Evolutionary conservation across 2,888 invertebrate species (phyloP), one percentile per base, ranked within the genome.

Genomic region (Melanotus villosus): DNA sequence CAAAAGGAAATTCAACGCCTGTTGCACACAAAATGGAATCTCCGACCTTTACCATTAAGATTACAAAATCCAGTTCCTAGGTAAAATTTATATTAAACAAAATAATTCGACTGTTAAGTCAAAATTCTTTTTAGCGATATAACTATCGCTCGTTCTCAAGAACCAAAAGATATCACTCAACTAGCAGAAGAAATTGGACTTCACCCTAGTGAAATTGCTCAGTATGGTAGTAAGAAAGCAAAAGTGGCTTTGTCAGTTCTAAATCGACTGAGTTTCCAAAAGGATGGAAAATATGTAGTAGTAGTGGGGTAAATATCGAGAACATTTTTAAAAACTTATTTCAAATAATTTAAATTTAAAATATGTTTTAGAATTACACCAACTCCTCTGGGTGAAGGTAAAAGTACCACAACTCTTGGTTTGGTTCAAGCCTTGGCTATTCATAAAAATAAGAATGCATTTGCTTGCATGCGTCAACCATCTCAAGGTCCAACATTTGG

Each of bases 401-500:
- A 99, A 87, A 98, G 97, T 79, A 99, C 99, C 0, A 98, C 97
- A 0, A 89, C 96, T 0, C 88, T 99, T 70, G 99, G 99, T 1
- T 85, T 99, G 73, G 93, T 93, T 2, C 99, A 99, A 85, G 98
- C 99, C 0, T 85, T 99, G 60, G 90, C 93, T 0, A 95, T 94
- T 0, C 95, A 96, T 80, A 90, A 91, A 75, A 88, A 90, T 2
- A 91, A 89, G 75, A 98, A 99, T 85, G 91, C 96, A 0, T 92
- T 99, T 82, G 99, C 96, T 1, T 97, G 96, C 79, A 90, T 99
- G 79, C 89, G 99, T 0, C 99, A 99, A 82, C 99, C 99, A 0
- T 98, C 98, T 54, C 98, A 99, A 85, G 99, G 99, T 1, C 99
- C 99, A 1, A 99, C 99, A 6, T 99, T 99, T 85, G 99, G 99